Evolutionary conservation across 1,140 invertebrate species (phyloP).

Genomic region (Drosophila micromelanica): DNA sequence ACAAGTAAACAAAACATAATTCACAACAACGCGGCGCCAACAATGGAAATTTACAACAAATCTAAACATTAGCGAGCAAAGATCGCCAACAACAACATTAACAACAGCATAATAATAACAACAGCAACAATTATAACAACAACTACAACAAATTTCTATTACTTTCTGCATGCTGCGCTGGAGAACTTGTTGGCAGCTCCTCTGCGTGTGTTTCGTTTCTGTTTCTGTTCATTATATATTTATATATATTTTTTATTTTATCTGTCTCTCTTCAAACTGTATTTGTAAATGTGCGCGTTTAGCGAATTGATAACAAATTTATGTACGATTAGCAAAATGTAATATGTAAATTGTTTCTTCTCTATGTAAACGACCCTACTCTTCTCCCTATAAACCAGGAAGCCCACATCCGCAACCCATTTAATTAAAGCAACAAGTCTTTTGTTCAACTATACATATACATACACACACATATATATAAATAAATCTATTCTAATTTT

Average conservation of each 20-base stretch:
- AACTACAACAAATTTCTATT: constrained; percentile 13
- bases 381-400: constrained; percentile 4
- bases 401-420: not conserved
- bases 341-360: constrained; percentile 35
- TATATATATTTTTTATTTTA: constrained; percentile 9
- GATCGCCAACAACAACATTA: constrained; percentile 9
- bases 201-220: constrained; percentile 22
- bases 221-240: constrained; percentile 8
- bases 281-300: constrained; percentile 29
- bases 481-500: constrained; percentile 9
- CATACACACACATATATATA: too few relatives aligned
- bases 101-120: constrained; percentile 4
- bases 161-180: constrained; percentile 32
- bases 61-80: not conserved
- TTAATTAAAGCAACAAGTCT: constrained; percentile 13
- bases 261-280: constrained; percentile 17
- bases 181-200: constrained; percentile 9
- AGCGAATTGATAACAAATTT: constrained; percentile 43
- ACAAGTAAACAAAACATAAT: constrained; percentile 5
- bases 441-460: constrained; percentile 34
- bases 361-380: constrained; percentile 29
- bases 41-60: not conserved
- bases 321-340: constrained; percentile 67
- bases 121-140: constrained; percentile 14
- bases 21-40: not conserved